These are phyloP conservation scores for Erythrocebus patas DNA, from an alignment of 2,113 vertebrate genomes.

Conservation along the genomic window DNA sequence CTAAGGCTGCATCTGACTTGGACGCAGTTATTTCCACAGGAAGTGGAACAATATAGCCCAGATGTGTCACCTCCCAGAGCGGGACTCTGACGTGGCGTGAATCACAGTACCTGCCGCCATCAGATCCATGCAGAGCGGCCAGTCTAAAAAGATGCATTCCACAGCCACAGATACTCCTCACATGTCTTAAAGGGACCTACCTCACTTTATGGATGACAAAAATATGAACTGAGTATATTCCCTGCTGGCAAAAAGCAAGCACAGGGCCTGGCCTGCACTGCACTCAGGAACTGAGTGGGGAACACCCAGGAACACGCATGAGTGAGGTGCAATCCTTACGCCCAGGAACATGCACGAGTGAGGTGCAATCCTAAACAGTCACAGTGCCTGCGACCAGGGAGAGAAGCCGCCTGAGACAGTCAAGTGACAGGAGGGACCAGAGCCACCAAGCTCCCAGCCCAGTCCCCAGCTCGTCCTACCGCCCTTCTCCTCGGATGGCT, in stretches of 20 bases:
- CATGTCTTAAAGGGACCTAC: background rate
- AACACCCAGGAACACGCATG: background rate
- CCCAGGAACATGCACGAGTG: background rate
- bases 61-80: background rate
- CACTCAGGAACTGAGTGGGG: too few relatives aligned
- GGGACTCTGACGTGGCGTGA: background rate
- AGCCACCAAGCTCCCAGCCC: background rate
- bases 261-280: background rate
- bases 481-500: background rate
- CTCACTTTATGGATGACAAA: background rate
- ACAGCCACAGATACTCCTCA: background rate
- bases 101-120: background rate
- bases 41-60: background rate
- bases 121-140: background rate
- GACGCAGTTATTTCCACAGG: background rate
- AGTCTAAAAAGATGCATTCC: background rate
- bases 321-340: accelerated
- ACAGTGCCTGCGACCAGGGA: accelerated
- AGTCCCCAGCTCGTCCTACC: background rate
- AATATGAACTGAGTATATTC: background rate
- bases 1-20: background rate
- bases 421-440: accelerated
- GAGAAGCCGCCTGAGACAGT: accelerated
- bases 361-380: background rate
- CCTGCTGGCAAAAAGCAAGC: background rate